Evolutionary conservation across 2,797 vertebrate genomes (phyloP).

Genomic region (Sebastes variabilis): DNA sequence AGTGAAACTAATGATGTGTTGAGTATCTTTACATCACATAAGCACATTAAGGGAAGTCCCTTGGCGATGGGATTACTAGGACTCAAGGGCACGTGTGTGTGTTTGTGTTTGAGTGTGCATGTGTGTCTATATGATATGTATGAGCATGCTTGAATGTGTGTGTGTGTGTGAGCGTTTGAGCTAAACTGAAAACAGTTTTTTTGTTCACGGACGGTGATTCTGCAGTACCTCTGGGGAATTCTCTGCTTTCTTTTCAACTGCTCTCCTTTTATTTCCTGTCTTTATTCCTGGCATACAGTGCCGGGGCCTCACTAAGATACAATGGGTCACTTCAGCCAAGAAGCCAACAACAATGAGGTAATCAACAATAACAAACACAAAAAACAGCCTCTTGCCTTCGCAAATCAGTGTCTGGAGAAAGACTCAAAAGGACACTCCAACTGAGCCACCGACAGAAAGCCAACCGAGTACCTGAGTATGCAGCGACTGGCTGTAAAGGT

Average conservation of each 20-base stretch:
- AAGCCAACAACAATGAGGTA: conserved; percentile 48
- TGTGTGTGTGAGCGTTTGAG: background rate
- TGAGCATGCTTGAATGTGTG: background rate
- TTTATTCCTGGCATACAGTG: conserved; percentile 49
- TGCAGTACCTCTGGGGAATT: conserved; percentile 66
- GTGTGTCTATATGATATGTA: background rate
- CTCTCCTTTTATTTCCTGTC: conserved; percentile 64
- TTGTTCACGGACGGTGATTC: conserved; percentile 54
- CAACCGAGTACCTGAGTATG: background rate
- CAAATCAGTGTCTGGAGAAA: conserved; percentile 22
- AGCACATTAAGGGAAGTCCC: conserved; percentile 54
- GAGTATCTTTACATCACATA: conserved; percentile 49
- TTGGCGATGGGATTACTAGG: conserved; percentile 38
- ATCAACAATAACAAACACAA: conserved; percentile 55
- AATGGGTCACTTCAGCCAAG: conserved; percentile 64
- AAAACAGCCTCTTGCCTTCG: conserved; percentile 22
- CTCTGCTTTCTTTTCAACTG: conserved; percentile 61
- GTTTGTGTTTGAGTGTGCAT: conserved; percentile 10
- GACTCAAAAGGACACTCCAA: conserved; percentile 15
- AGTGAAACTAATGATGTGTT: conserved; percentile 40
- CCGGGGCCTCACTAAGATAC: conserved; percentile 37
- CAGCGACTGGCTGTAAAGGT: conserved; percentile 6
- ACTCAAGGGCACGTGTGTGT: background rate
- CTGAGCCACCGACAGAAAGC: conserved; percentile 3
- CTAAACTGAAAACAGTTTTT: conserved; percentile 47